Base-by-base conservation (phyloP, 2,888 invertebrate genomes). In the Hermaeophaga mercurialis region DNA sequence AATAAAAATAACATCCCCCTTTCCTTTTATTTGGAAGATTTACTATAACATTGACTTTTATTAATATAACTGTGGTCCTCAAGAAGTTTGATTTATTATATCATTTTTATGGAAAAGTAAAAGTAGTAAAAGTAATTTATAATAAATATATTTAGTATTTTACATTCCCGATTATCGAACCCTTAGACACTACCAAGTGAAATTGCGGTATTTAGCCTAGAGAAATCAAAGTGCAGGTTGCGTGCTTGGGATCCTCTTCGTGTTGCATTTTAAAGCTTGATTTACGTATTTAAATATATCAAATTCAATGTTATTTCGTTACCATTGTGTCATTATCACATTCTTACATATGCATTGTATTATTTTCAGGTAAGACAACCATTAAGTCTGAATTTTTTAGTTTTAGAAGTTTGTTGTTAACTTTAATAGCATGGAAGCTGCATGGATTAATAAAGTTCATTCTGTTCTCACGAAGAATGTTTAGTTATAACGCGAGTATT, bases 301-400 rank as follows among this genome's bases (percentile, higher is more conserved):
- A 19, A 6, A n/a, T 43, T 38, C 26, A 43, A 43, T 43, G 39
- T 22, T n/a, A n/a, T n/a, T n/a, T n/a, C n/a, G n/a, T n/a, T n/a
- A n/a, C n/a, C n/a, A n/a, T n/a, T n/a, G n/a, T n/a, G n/a, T n/a
- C 39, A 39, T 19, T 39, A 39, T 39, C 39, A 22, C 24, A n/a
- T 8, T 1, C 7, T n/a, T n/a, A n/a, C 12, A 24, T 43, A 36
- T 36, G 31, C 12, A 12, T 11, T 11, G 31, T 31, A 12, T 36
- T 36, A 17, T 15, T 36, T 36, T 36, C 36, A 36, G 36, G 36
- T 36, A 36, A 36, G n/a, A n/a, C n/a, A n/a, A 17, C 36, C 17
- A 36, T 17, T 14, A 34, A n/a, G 3, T 34, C 8, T 8, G 14
- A 3, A 3, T 4, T 2, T 34, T 36, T 36, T 15, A 15, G 36